These are phyloP conservation scores for Drosophila pallidifrons DNA, from an alignment of 1,140 invertebrate genomes.

Conservation along the genomic window DNA sequence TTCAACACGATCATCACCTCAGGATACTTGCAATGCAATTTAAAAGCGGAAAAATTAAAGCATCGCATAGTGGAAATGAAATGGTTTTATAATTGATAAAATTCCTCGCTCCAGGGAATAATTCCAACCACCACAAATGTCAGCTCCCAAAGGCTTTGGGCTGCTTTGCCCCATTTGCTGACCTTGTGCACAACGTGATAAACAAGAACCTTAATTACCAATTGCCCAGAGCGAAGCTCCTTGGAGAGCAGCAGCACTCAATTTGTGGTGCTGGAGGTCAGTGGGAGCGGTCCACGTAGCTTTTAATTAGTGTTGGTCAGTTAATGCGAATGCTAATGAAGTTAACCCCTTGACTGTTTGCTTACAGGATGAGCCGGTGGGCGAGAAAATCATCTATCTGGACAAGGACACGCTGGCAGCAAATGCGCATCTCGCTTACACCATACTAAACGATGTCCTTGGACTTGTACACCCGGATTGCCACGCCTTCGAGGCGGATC, in stretches of 20 bases:
- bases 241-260: conserved; percentile 52
- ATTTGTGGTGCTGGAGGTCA: conserved; percentile 46
- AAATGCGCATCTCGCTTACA: conserved; percentile 69
- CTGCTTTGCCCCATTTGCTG: conserved; percentile 34
- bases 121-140: conserved; percentile 42
- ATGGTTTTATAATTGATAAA: conserved; percentile 11
- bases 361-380: conserved; percentile 65
- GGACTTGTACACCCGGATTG: conserved; percentile 66
- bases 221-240: conserved; percentile 45
- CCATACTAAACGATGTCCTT: conserved; percentile 69
- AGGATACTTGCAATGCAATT: no score
- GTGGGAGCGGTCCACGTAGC: conserved; percentile 40
- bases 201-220: conserved; percentile 57
- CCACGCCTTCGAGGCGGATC: conserved; percentile 81
- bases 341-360: conserved; percentile 3
- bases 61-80: background rate
- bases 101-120: conserved; percentile 24
- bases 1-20: no score
- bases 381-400: conserved; percentile 77
- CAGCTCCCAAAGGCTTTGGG: conserved; percentile 58
- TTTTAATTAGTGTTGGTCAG: conserved; percentile 74
- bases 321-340: conserved; percentile 72
- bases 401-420: conserved; percentile 78
- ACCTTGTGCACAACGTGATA: conserved; percentile 57
- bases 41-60: background rate